A percentile compares a stretch with the other conserved stretches of the same genome.
These are phyloP conservation scores for Microctenopoma lineatum DNA, from an alignment of 2,797 vertebrate genomes.

Conservation along the genomic window DNA sequence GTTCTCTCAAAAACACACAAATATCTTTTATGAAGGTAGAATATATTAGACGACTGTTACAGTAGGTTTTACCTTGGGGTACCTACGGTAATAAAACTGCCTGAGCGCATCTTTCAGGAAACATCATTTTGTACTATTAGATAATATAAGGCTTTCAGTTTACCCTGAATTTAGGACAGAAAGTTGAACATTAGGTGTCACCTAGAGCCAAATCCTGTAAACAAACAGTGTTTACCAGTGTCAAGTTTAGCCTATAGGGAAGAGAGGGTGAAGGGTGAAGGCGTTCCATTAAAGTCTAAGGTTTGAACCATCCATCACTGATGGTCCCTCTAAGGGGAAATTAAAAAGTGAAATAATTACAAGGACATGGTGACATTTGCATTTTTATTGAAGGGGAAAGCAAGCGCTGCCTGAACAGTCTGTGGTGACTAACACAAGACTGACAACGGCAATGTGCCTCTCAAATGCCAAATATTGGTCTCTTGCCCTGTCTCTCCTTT, in stretches of 20 bases:
- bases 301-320: slow-evolving; percentile 51
- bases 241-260: slow-evolving; percentile 20
- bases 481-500: slow-evolving; percentile 20
- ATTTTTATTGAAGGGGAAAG: slow-evolving; percentile 50
- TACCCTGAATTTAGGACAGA: background rate
- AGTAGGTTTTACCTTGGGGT: background rate
- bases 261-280: slow-evolving; percentile 26
- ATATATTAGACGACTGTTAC: too few species aligned
- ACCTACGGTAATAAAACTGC: too few species aligned
- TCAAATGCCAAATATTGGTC: slow-evolving; percentile 64
- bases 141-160: slow-evolving; percentile 5
- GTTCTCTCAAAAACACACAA: slow-evolving; percentile 8
- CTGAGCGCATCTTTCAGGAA: slow-evolving; percentile 1
- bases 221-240: slow-evolving; percentile 18
- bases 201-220: slow-evolving; percentile 24
- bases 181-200: slow-evolving; percentile 1
- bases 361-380: slow-evolving; percentile 71
- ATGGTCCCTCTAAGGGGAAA: slow-evolving; percentile 19
- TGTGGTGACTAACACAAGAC: slow-evolving; percentile 55
- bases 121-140: slow-evolving; percentile 20
- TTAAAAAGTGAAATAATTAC: slow-evolving; percentile 45
- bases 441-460: slow-evolving; percentile 44
- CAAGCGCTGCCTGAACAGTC: slow-evolving; percentile 33
- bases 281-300: slow-evolving; percentile 37
- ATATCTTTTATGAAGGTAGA: too few species aligned